phyloP scores from a whole-genome alignment of 2,888 invertebrate species.

The Lasius fuliginosus region DNA sequence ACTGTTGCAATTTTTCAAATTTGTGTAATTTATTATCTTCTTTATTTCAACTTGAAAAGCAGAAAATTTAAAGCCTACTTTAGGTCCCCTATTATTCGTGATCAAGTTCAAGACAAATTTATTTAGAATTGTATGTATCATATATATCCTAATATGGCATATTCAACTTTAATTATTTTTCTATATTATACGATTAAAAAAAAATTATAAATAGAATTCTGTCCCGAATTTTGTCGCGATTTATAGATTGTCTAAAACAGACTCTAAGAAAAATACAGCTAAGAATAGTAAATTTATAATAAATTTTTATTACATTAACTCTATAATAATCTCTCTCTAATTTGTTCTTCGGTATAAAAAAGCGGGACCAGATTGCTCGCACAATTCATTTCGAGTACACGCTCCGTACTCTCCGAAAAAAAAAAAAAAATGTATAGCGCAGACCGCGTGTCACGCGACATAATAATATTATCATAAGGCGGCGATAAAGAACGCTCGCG shows the following conservation, averaged over 20 bases:
- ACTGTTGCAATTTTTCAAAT: not conserved
- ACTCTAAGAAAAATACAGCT: not conserved
- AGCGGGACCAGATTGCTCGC: not conserved
- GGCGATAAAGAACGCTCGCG: slow-evolving; percentile 77
- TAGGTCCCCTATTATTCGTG: not conserved
- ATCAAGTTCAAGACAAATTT: not conserved
- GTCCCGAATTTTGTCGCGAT: too few species aligned
- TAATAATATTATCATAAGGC: slow-evolving; percentile 82
- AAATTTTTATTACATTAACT: not conserved
- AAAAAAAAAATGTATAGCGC: slow-evolving; percentile 15
- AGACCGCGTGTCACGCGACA: slow-evolving; percentile 52
- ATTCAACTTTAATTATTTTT: not conserved
- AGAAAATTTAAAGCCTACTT: not conserved
- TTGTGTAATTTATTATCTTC: not conserved
- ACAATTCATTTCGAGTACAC: slow-evolving; percentile 10
- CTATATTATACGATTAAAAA: not conserved
- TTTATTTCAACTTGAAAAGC: not conserved
- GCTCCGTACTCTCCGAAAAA: not conserved
- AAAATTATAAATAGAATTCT: not conserved
- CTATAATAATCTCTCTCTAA: not conserved
- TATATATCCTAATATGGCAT: not conserved
- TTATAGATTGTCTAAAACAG: not conserved
- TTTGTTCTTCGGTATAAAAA: not conserved
- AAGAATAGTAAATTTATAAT: not conserved
- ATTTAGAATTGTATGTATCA: not conserved